These are phyloP conservation scores for Drosophila fulvimacula DNA, from an alignment of 2,888 invertebrate species.

Conservation along the genomic window DNA sequence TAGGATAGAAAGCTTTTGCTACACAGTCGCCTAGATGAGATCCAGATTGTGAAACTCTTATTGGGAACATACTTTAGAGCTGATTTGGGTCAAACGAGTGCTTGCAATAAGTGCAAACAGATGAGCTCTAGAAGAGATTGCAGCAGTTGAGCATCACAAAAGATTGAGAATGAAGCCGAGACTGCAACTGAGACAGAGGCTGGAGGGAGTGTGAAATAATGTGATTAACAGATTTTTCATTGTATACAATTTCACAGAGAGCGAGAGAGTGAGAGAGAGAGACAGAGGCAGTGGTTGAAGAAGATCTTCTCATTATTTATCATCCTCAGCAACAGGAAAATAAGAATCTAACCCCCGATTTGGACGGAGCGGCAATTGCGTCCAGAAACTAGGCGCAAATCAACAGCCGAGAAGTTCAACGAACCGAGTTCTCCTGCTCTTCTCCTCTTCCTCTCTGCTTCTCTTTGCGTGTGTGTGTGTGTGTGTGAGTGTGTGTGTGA, in stretches of 20 bases:
- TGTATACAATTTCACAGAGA: slow-evolving; percentile 18
- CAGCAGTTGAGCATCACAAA: slow-evolving; percentile 1
- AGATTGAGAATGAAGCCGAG: slow-evolving; percentile 19
- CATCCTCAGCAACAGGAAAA: slow-evolving; percentile 69
- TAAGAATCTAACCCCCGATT: slow-evolving; percentile 67
- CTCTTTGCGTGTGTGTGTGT: slow-evolving; percentile 14
- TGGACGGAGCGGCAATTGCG: slow-evolving; percentile 43
- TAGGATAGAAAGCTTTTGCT: background rate
- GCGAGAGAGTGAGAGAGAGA: slow-evolving; percentile 8
- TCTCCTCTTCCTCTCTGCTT: slow-evolving; percentile 22
- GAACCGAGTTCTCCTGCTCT: slow-evolving; percentile 50
- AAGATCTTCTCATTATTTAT: slow-evolving; percentile 61
- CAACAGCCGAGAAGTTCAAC: slow-evolving; percentile 72
- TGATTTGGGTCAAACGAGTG: slow-evolving; percentile 59
- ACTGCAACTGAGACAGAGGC: slow-evolving; percentile 12
- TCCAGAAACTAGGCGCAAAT: slow-evolving; percentile 68
- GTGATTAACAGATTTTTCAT: slow-evolving; percentile 72
- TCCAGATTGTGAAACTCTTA: slow-evolving; percentile 13
- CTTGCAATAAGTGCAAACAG: slow-evolving; percentile 57
- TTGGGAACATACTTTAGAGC: slow-evolving; percentile 31
- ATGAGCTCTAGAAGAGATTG: slow-evolving; percentile 42
- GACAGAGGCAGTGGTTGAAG: slow-evolving; percentile 5
- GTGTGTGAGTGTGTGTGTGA: too few species aligned
- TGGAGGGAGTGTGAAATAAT: slow-evolving; percentile 42
- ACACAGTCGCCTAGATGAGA: slow-evolving; percentile 3